Evolutionary conservation across 1,140 invertebrate genomes (phyloP), one percentile per base, ranked within the genome.

Genomic region (Oncopodura yosiiana): DNA sequence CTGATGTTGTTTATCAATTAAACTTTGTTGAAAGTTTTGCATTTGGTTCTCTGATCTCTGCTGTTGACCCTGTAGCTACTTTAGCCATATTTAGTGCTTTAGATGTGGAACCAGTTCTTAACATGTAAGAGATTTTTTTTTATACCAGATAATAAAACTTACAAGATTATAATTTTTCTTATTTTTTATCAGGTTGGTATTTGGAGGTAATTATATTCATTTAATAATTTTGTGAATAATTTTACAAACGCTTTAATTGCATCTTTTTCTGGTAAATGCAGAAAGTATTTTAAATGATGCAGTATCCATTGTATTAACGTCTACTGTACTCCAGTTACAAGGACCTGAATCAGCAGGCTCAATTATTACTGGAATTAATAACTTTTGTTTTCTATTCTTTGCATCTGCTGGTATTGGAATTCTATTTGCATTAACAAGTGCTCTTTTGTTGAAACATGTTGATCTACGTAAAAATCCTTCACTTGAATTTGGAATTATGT

Each of bases 221-320:
- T n/a, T n/a, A n/a, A n/a, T n/a, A n/a, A n/a, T n/a, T n/a, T n/a
- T n/a, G n/a, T n/a, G n/a, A n/a, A n/a, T n/a, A n/a, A n/a, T n/a
- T n/a, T n/a, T n/a, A n/a, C n/a, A n/a, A n/a, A n/a, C n/a, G n/a
- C n/a, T n/a, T n/a, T n/a, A n/a, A n/a, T n/a, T n/a, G n/a, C n/a
- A n/a, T n/a, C n/a, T n/a, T n/a, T n/a, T 9, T 34, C n/a, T n/a
- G n/a, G n/a, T n/a, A n/a, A n/a, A n/a, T n/a, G n/a, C n/a, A n/a
- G 95, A 98, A 70, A 94, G 90, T 67, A 94, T 98, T 64, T 72
- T 98, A 0, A 98, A 99, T 72, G 94, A 99, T 79, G 94, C 94
- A 14, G 93, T 99, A 51, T 86, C 94, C 14, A 97, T 99, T 75
- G 94, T 98, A 1, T 71, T 98, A 6, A 96, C 93, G 1, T 92